Conservation (phyloP, 2,888 invertebrate species). For the Caenorhabditis imperialis region DNA sequence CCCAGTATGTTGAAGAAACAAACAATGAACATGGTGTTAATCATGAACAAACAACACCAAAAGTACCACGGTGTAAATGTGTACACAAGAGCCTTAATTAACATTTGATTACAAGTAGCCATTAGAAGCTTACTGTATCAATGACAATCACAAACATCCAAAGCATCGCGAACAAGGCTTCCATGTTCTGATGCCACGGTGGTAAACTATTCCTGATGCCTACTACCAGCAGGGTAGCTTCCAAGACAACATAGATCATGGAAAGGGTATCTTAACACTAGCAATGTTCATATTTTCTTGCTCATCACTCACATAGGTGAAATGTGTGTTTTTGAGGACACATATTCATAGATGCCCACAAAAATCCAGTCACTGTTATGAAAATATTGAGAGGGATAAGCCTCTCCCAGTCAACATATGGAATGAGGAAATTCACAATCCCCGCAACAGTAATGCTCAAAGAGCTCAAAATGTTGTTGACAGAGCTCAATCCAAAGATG, state of each 20-base stretch:
- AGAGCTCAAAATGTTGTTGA: conserved; percentile 1
- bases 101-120: no score
- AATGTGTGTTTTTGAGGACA: not conserved
- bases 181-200: not conserved
- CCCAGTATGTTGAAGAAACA: no score
- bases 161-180: no score
- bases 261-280: not conserved
- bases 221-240: not conserved
- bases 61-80: no score
- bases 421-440: not conserved
- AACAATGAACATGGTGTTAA: no score
- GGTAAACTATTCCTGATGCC: not conserved
- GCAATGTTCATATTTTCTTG: not conserved
- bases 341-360: not conserved
- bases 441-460: not conserved
- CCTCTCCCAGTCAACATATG: no score
- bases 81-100: no score
- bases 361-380: not conserved
- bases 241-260: not conserved
- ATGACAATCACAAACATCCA: no score
- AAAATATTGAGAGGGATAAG: not conserved
- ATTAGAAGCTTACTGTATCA: no score
- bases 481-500: not conserved
- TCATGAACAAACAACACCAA: no score
- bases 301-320: not conserved